phyloP scores from a whole-genome alignment of 2,113 vertebrate species.

The Laticauda colubrina region DNA sequence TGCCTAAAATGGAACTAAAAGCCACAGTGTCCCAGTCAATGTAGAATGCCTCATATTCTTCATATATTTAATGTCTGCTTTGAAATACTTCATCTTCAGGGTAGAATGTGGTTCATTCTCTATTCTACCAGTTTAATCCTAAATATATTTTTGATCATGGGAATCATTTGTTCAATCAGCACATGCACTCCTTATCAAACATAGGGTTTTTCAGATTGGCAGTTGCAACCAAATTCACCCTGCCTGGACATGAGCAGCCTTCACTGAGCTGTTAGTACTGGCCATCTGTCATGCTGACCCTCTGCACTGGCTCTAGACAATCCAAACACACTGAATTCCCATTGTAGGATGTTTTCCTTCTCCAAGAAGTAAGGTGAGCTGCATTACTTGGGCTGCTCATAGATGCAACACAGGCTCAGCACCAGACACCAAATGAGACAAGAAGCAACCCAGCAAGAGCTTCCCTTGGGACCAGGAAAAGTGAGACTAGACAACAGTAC shows the following conservation, averaged over 20 bases:
- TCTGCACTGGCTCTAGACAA: not conserved
- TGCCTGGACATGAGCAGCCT: too few species aligned
- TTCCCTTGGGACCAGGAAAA: too few species aligned
- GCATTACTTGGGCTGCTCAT: not conserved
- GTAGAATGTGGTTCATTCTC: constrained; percentile 62
- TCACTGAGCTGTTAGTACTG: not conserved
- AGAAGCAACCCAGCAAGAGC: not conserved
- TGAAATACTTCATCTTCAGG: too few species aligned
- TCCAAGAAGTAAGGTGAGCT: not conserved
- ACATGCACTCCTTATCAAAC: constrained; percentile 49
- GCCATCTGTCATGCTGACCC: not conserved
- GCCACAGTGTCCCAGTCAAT: constrained; percentile 37
- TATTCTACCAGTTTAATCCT: constrained; percentile 81
- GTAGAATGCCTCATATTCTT: constrained; percentile 76
- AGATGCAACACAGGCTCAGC: not conserved
- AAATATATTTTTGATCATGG: constrained; percentile 67
- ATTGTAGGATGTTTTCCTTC: not conserved
- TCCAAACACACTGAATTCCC: not conserved
- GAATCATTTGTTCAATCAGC: constrained; percentile 68
- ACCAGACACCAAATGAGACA: not conserved
- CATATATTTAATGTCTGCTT: constrained; percentile 36
- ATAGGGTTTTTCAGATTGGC: too few species aligned
- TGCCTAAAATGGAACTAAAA: too few species aligned
- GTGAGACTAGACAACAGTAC: too few species aligned
- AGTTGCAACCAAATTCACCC: too few species aligned